Evolutionary conservation across 2,113 vertebrate genomes (phyloP).

Genomic region (Jaculus jaculus): DNA sequence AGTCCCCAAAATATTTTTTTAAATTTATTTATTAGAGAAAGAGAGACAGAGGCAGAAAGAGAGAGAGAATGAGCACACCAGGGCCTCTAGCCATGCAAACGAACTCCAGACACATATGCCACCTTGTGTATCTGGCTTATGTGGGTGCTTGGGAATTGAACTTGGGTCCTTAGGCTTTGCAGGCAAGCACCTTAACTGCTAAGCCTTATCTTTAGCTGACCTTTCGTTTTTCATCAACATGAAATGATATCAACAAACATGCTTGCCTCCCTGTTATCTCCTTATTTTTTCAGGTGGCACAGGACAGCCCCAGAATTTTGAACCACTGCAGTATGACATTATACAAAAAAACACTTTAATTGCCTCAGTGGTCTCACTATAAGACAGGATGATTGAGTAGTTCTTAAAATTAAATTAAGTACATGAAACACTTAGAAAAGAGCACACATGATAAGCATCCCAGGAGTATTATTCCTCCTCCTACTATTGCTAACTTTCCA

Average conservation of each 20-base stretch:
- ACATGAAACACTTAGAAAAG: background rate
- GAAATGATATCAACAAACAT: conserved; percentile 5
- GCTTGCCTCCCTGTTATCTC: background rate
- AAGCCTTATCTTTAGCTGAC: background rate
- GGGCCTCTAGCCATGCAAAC: too few species aligned
- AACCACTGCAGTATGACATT: background rate
- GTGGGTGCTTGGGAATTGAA: too few species aligned
- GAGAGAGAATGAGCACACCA: too few species aligned
- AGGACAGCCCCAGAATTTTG: background rate
- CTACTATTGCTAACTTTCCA: background rate
- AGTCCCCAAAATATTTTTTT: too few species aligned
- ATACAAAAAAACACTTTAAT: background rate
- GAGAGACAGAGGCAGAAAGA: too few species aligned
- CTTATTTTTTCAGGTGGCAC: background rate
- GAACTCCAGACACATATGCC: too few species aligned
- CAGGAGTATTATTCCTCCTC: background rate
- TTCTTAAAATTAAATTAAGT: conserved; percentile 1
- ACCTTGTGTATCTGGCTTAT: too few species aligned
- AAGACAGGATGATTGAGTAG: background rate
- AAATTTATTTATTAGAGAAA: too few species aligned
- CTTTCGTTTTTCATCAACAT: conserved; percentile 46
- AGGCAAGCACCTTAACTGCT: too few species aligned
- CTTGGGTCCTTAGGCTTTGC: too few species aligned
- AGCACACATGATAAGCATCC: background rate
- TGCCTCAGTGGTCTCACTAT: background rate